Base-by-base conservation (phyloP, 2,113 vertebrate genomes). In the Alethe castanea region DNA sequence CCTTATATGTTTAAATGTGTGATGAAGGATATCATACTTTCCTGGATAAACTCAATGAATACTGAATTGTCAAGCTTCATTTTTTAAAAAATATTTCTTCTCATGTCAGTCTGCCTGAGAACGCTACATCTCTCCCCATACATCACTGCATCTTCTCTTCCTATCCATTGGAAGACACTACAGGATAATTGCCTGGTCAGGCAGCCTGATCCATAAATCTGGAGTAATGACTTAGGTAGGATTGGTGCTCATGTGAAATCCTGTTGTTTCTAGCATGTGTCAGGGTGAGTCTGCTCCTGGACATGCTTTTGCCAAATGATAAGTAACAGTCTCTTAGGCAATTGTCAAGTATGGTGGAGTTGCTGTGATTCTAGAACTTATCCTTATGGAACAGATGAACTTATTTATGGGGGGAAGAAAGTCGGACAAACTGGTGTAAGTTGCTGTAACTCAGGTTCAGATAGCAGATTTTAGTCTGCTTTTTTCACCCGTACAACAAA, bases 211-310 rank as follows among this genome's bases (percentile, higher is more conserved):
- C 31, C 14, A 14, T 45, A 64, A 77, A 12, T 13, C 36, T 66
- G 60, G 59, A 59, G 40, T 71, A 35, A 76, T 26, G 23, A 73
- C 3, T 15, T 40, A 31, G 35, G 8, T 9, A n/a, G 31, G 9
- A 28, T 7, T 22, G 44, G 8, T 8, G 8, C 12, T 42, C 44
- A 69, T 36, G 18, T 54, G 23, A 54, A 67, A 64, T 36, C 45
- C 23, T 73, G 23, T 56, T 67, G 12, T 26, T 7, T 86, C 22
- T 22, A 36, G 3, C 8, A 24, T 33, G 12, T 59, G 45, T 56
- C 60, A 42, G 2, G 6, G 6, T 54, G 25, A 52, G 0, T 5
- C 22, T n/a, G 18, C 8, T 62, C 20, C 35, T 73, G 1, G 0
- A 4, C 4, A 1, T 17, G 8, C 1, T 80, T 92, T 86, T 61